These are phyloP conservation scores for Aradophagus sp. DNA, from an alignment of 1,140 invertebrate species.

Conservation along the genomic window DNA sequence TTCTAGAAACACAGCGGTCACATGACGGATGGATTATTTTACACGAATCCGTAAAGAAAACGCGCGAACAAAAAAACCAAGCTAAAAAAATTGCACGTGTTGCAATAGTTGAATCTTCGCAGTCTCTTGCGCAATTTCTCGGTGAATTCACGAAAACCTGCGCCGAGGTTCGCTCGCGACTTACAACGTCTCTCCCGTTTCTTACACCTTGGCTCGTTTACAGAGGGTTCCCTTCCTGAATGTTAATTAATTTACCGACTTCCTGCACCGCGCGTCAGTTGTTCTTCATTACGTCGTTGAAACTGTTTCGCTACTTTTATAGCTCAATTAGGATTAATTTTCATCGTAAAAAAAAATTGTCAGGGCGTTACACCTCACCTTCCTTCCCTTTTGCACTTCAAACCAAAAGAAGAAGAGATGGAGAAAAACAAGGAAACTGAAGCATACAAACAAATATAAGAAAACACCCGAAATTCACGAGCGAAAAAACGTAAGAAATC, in stretches of 20 bases:
- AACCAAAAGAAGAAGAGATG: too few relatives aligned
- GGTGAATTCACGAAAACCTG: too few relatives aligned
- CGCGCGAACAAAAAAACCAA: too few relatives aligned
- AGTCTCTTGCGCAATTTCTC: conserved; percentile 1
- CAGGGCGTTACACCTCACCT: too few relatives aligned
- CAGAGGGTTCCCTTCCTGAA: conserved; percentile 38
- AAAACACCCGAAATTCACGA: too few relatives aligned
- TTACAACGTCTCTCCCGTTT: conserved; percentile 3
- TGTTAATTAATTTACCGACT: conserved; percentile 40
- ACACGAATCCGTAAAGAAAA: conserved; percentile 15
- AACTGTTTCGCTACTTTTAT: conserved; percentile 20
- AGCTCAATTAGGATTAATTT: conserved; percentile 16
- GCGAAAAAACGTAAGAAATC: not conserved
- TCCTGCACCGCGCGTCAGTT: conserved; percentile 29
- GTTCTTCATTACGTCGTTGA: conserved; percentile 16
- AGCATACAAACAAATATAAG: too few relatives aligned
- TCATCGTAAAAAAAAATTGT: conserved; percentile 6
- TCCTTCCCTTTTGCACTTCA: too few relatives aligned
- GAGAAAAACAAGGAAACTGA: too few relatives aligned
- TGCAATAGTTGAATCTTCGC: not conserved
- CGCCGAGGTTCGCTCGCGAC: too few relatives aligned
- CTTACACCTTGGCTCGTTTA: conserved; percentile 18
- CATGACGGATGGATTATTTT: conserved; percentile 16
- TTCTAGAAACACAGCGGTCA: conserved; percentile 12
- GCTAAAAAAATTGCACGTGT: too few relatives aligned